Base-by-base conservation (phyloP, 2,797 vertebrate species). In the Linurgus olivaceus region DNA sequence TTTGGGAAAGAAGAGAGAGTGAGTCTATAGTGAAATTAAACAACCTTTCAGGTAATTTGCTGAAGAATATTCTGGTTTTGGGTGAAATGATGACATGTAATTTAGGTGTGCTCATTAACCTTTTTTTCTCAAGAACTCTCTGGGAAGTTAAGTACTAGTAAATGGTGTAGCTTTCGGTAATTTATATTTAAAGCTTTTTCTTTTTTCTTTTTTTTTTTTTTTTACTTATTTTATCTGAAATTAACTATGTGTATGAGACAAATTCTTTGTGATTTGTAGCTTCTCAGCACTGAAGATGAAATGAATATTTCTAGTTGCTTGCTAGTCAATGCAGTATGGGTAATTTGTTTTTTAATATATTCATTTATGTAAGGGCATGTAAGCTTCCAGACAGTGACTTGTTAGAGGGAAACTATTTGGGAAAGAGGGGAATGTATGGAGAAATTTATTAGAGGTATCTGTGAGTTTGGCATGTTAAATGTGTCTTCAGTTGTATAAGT, bases 401-500 rank as follows among this genome's bases (percentile, higher is more conserved):
- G 72, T 93, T 59, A 57, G 17, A 67, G 58, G 70, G 45, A 65
- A 87, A 23, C 18, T 80, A 33, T 81, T 73, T 59, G 20, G 25
- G n/a, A 85, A 80, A 67, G 54, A 50, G 18, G 9, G 19, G 16
- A 38, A 75, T 37, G 6, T 88, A n/a, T 7, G 12, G 48, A 87
- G 87, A 74, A 87, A 86, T 65, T 50, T 76, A 66, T 61, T 62
- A 68, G 52, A 90, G 38, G 29, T 65, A 45, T 90, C 87, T 88
- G n/a, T 87, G 80, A 86, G 66, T 42, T 90, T 88, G 78, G 57
- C 70, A 23, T 11, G 20, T 73, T 92, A 90, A 93, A 79, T 35
- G 42, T 85, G 61, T 90, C 95, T 88, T 86, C 31, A 52, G 63
- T 93, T 90, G 48, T 93, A 7, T 67, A 91, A 94, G 93, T 92